phyloP scores from a whole-genome alignment of 2,797 vertebrate species.

The Betta splendens region DNA sequence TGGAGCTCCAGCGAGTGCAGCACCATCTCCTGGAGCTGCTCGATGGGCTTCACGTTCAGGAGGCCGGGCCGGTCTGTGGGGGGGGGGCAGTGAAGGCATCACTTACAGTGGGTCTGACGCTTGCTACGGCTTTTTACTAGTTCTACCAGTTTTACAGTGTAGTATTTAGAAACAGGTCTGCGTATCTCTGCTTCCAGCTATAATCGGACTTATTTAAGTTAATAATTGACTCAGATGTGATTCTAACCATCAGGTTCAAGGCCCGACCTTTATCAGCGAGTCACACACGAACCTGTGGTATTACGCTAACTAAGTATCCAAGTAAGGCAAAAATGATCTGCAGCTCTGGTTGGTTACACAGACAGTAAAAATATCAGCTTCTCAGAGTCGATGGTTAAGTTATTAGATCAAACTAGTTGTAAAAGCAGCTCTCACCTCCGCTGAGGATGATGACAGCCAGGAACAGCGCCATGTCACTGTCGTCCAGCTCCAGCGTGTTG shows the following conservation, averaged over 20 bases:
- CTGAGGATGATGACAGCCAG: slow-evolving; percentile 98
- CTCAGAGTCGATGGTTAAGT: too few species aligned
- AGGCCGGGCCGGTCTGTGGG: slow-evolving; percentile 92
- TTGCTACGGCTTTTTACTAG: neutral
- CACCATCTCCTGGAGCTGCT: slow-evolving; percentile 95
- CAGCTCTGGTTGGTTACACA: neutral
- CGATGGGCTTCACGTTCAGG: slow-evolving; percentile 96
- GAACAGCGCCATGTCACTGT: slow-evolving; percentile 97
- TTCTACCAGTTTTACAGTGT: neutral
- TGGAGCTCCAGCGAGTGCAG: slow-evolving; percentile 95
- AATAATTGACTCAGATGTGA: slow-evolving; percentile 64
- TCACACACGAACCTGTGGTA: slow-evolving; percentile 48
- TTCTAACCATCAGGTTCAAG: slow-evolving; percentile 67
- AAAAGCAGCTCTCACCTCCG: slow-evolving; percentile 89
- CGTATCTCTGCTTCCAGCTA: slow-evolving; percentile 54
- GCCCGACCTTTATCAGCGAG: slow-evolving; percentile 63
- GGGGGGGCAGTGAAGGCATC: neutral
- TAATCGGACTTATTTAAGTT: slow-evolving; percentile 57
- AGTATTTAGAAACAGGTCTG: neutral
- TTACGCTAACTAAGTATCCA: slow-evolving; percentile 1
- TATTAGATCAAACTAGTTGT: too few species aligned
- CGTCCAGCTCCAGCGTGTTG: slow-evolving; percentile 96
- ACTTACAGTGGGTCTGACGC: too few species aligned
- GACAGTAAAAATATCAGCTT: too few species aligned
- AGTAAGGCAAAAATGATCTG: neutral